Conservation (phyloP, 92 coral and sea anemone species). For the Hydrozoanthus gracilis region DNA sequence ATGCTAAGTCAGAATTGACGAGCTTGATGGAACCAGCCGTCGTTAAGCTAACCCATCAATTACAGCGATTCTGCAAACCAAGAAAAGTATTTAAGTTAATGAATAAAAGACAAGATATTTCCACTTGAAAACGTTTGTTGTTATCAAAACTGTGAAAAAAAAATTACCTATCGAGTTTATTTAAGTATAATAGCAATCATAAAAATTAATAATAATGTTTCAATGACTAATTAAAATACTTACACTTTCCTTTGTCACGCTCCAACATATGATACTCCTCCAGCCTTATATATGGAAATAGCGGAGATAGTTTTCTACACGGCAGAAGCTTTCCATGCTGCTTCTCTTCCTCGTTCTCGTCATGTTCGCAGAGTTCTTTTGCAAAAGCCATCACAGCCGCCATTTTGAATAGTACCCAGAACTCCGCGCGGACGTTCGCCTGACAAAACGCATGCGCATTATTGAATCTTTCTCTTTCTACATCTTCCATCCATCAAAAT, state of each 20-base stretch:
- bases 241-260: constrained; percentile 67
- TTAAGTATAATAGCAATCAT: too few species aligned
- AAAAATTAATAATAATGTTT: too few species aligned
- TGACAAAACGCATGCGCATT: constrained; percentile 53
- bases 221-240: constrained; percentile 7
- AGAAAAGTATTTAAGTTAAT: too few species aligned
- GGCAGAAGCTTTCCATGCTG: constrained; percentile 57
- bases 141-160: too few species aligned
- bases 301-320: constrained; percentile 65
- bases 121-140: too few species aligned
- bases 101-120: too few species aligned
- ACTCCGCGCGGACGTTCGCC: constrained; percentile 17
- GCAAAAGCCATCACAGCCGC: constrained; percentile 66
- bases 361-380: constrained; percentile 49
- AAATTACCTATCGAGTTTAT: too few species aligned
- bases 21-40: constrained; percentile 18
- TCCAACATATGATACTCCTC: constrained; percentile 69
- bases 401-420: constrained; percentile 67
- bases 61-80: too few species aligned
- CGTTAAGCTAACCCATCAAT: constrained; percentile 24
- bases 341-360: constrained; percentile 42
- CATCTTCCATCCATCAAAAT: constrained; percentile 65
- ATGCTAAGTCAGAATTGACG: constrained; percentile 8
- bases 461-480: constrained; percentile 56
- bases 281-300: constrained; percentile 62